phyloP scores from a whole-genome alignment of 2,888 invertebrate species.

The Muscina levida region DNA sequence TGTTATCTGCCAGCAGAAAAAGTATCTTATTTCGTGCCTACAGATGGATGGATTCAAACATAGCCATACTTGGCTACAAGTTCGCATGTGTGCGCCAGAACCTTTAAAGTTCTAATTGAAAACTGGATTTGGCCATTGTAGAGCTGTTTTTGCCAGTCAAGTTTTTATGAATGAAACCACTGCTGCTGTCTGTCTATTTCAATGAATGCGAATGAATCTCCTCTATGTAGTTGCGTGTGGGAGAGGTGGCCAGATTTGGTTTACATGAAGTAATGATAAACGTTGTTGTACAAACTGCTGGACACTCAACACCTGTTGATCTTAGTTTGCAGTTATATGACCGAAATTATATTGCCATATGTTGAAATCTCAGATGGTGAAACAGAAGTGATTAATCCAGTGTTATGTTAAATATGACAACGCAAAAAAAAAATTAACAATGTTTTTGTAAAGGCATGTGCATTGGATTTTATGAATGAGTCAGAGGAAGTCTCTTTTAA shows the following conservation, averaged over 20 bases:
- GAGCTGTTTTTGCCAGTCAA: conserved; percentile 20
- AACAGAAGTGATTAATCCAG: no score
- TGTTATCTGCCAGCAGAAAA: not conserved
- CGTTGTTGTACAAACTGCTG: no score
- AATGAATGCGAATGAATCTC: not conserved
- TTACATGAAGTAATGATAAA: no score
- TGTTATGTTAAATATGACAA: no score
- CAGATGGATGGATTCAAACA: conserved; percentile 3
- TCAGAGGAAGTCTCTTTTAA: no score
- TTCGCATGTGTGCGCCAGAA: not conserved
- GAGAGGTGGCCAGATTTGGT: conserved; percentile 13
- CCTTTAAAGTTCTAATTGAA: conserved; percentile 61
- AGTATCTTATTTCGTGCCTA: conserved; percentile 12
- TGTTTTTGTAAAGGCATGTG: no score
- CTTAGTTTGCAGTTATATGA: no score
- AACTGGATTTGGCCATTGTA: conserved; percentile 50
- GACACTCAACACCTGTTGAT: no score
- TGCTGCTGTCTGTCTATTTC: conserved; percentile 5
- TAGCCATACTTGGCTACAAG: conserved; percentile 25
- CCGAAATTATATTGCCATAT: no score
- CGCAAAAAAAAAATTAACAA: no score
- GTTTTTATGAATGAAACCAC: conserved; percentile 59
- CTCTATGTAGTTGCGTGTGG: not conserved
- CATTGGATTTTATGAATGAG: no score
- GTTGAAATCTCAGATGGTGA: no score